Evolutionary conservation across 2,113 vertebrate genomes (phyloP).

Genomic region (Indri indri): DNA sequence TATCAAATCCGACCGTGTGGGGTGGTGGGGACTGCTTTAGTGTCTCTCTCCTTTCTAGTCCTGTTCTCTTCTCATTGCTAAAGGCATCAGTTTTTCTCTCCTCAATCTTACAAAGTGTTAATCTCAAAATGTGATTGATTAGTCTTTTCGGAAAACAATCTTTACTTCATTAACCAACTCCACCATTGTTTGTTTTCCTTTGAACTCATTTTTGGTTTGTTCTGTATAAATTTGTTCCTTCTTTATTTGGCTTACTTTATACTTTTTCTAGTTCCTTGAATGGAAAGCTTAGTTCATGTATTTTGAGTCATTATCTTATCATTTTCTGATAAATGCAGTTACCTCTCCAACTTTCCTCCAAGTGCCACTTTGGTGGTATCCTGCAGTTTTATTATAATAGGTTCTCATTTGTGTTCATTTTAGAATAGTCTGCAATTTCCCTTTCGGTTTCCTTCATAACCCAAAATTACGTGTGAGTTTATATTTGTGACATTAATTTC

Average conservation of each 20-base stretch:
- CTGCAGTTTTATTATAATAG: not conserved
- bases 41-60: rapidly evolving
- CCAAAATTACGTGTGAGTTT: not conserved
- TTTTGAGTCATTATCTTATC: not conserved
- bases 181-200: rapidly evolving
- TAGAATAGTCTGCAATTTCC: not conserved
- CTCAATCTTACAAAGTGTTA: not conserved
- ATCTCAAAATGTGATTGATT: no score
- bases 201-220: rapidly evolving
- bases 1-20: not conserved
- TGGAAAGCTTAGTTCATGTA: not conserved
- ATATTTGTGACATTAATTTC: not conserved
- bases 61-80: not conserved
- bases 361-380: rapidly evolving
- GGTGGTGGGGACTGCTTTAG: not conserved
- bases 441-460: not conserved
- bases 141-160: not conserved
- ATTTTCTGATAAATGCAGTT: not conserved
- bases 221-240: not conserved
- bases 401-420: not conserved
- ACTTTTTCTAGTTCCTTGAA: not conserved
- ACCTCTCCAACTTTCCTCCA: not conserved
- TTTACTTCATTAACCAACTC: rapidly evolving
- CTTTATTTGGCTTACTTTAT: not conserved
- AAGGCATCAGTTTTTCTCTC: not conserved